Base-by-base conservation (phyloP, 2,888 invertebrate genomes). In the Eristalinus aeneus region DNA sequence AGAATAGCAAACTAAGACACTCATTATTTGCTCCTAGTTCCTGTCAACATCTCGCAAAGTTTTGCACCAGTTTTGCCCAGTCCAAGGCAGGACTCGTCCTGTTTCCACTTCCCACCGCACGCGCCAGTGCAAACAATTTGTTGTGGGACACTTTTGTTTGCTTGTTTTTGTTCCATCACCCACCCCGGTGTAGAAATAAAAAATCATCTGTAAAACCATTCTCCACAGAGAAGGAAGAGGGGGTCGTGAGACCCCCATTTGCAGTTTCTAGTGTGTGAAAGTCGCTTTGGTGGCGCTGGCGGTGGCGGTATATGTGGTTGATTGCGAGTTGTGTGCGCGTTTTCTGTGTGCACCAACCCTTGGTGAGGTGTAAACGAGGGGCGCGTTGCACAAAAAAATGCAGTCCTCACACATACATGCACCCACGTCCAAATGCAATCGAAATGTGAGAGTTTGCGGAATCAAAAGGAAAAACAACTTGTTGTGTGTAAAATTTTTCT, bases 401-500 rank as follows among this genome's bases (percentile, higher is more conserved):
- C 27, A 27, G 27, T 27, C 27, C 27, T 27, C 5, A 5, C 12
- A n/a, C 46, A 16, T 46, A 22, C 56, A 56, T 23, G 0, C 56
- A 56, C 56, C 22, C 56, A 27, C 56, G 12, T 3, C 27, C 27
- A 27, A 27, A 27, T 5, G 27, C 27, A 56, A 27, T 11, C 22
- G 4, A 12, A 27, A 22, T 56, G 56, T 22, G 65, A 65, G 65
- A 20, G 68, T 31, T 64, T 32, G 65, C 22, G 56, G 56, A 67
- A 75, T 65, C 64, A 75, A 67, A 76, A 77, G 77, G 73, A 78
- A 86, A 86, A 86, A 82, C 86, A 86, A 86, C 86, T 82, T 86
- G 86, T 86, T 86, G 86, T 86, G 73, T 77, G 46, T 46, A 46
- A n/a, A 68, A 64, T 72, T 63, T 72, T 64, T 68, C 54, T 63